These are phyloP conservation scores for Apamea crenata DNA, from an alignment of 2,888 invertebrate genomes.

Conservation along the genomic window DNA sequence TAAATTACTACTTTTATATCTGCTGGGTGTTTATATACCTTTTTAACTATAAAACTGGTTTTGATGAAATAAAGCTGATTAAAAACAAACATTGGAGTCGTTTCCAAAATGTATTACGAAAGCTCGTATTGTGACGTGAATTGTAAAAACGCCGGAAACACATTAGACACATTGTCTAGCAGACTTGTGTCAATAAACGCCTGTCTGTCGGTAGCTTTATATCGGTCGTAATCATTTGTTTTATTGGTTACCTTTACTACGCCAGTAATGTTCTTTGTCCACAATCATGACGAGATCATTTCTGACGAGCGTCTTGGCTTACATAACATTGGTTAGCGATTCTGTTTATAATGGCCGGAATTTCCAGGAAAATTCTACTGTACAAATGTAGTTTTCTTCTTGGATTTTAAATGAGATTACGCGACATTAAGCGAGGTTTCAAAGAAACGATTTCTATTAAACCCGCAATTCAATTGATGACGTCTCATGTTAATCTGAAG, in stretches of 20 bases:
- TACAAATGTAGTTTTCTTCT: constrained; percentile 26
- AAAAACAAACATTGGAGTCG: constrained; percentile 22
- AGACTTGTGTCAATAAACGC: constrained; percentile 59
- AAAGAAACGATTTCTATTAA: constrained; percentile 19
- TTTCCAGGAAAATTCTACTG: constrained; percentile 35
- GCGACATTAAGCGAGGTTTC: constrained; percentile 14
- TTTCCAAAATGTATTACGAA: constrained; percentile 41
- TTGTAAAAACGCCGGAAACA: constrained; percentile 58
- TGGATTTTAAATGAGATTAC: constrained; percentile 24
- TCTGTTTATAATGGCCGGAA: constrained; percentile 24
- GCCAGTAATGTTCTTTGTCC: constrained; percentile 51
- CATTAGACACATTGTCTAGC: constrained; percentile 64
- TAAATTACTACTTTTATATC: constrained; percentile 47
- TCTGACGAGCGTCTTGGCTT: constrained; percentile 38
- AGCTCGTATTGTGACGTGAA: constrained; percentile 49
- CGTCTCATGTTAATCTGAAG: constrained; percentile 47
- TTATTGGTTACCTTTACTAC: constrained; percentile 62
- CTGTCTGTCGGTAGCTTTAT: constrained; percentile 52
- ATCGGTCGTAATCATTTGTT: constrained; percentile 61
- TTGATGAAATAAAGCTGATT: constrained; percentile 35
- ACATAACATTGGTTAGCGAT: constrained; percentile 31
- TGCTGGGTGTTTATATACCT: constrained; percentile 6
- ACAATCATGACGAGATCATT: constrained; percentile 49
- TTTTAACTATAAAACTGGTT: constrained; percentile 18
- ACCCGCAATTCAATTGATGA: constrained; percentile 7